Conservation (phyloP, 2,113 vertebrate species). For the Todiramphus chloris region DNA sequence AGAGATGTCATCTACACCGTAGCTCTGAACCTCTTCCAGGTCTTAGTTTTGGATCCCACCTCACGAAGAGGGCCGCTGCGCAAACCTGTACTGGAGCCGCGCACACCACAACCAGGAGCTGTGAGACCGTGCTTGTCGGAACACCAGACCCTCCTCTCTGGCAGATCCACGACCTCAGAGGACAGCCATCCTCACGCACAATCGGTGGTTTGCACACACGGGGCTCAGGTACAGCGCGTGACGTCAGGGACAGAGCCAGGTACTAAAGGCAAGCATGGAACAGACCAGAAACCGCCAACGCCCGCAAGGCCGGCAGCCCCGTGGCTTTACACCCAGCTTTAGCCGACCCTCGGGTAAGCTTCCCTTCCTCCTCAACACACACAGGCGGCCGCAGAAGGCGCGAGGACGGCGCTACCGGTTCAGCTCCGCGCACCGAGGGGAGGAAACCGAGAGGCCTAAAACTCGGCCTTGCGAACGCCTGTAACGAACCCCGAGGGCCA, state of each 20-base stretch:
- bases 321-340: not conserved
- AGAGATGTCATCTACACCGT: not conserved
- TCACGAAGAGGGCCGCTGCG: not conserved
- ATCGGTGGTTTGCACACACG: accelerated
- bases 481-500: not conserved
- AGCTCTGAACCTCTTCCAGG: not conserved
- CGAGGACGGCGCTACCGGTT: accelerated
- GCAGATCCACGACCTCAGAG: not conserved
- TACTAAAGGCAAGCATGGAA: accelerated
- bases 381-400: accelerated
- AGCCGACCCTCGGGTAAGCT: not conserved
- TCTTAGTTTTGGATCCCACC: not conserved
- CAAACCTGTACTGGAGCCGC: not conserved
- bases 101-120: not conserved
- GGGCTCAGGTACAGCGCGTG: not conserved
- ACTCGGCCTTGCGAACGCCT: not conserved
- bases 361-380: not conserved
- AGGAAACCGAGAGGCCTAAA: not conserved
- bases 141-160: not conserved
- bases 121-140: accelerated
- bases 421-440: not conserved
- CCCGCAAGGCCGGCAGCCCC: accelerated
- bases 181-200: accelerated
- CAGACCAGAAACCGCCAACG: not conserved
- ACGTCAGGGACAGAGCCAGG: accelerated